A percentile compares a stretch with the other conserved stretches of the same genome.
These are phyloP conservation scores for Tachystola acroxantha DNA, from an alignment of 2,888 invertebrate genomes.

Conservation along the genomic window DNA sequence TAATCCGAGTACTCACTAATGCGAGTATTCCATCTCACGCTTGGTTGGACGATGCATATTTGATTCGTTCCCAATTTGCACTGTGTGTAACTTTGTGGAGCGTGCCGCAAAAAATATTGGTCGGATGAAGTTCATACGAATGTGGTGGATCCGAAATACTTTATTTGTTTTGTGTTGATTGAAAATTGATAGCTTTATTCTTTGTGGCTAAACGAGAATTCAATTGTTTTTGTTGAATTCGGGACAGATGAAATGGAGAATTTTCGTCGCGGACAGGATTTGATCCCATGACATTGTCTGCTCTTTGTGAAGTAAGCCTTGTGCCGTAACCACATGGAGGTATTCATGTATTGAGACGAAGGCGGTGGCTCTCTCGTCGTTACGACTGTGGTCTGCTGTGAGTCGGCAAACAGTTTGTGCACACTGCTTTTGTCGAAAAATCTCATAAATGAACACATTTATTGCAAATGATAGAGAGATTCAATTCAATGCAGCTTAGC, in stretches of 20 bases:
- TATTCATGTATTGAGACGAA: background rate
- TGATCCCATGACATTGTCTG: too few relatives aligned
- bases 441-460: too few relatives aligned
- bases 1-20: constrained; percentile 30
- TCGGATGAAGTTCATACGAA: constrained; percentile 30
- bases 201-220: background rate
- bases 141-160: background rate
- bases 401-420: background rate
- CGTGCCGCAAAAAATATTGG: constrained; percentile 49
- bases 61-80: constrained; percentile 72
- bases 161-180: constrained; percentile 10
- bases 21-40: constrained; percentile 68
- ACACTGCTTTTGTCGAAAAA: background rate
- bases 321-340: background rate
- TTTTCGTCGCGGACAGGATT: too few relatives aligned
- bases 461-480: too few relatives aligned
- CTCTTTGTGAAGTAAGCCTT: too few relatives aligned
- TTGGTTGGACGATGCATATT: constrained; percentile 68
- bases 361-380: background rate
- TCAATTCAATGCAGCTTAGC: too few relatives aligned
- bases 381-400: background rate
- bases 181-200: constrained; percentile 1
- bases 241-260: too few relatives aligned
- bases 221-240: too few relatives aligned
- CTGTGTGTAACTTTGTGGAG: constrained; percentile 34